Percentiles rank a stretch among this genome's conserved stretches.
phyloP scores from a whole-genome alignment of 2,888 invertebrate species.

The Leucania comma region DNA sequence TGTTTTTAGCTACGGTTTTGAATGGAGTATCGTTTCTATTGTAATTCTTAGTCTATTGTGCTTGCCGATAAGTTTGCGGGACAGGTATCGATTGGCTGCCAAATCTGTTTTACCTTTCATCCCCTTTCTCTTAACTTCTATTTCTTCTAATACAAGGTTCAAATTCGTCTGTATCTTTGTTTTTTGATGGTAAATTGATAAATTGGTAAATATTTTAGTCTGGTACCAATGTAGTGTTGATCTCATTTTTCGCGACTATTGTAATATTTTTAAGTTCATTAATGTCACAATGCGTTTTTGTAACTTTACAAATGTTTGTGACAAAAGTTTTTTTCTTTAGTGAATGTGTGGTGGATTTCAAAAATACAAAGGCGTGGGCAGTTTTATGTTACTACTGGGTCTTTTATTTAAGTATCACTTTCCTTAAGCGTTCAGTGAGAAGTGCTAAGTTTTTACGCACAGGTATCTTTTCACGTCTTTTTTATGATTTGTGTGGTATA shows the following conservation, averaged over 20 bases:
- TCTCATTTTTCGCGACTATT: slow-evolving; percentile 68
- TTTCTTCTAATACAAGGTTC: fast-evolving
- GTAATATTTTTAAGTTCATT: slow-evolving; percentile 73
- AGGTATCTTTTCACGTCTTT: slow-evolving; percentile 13
- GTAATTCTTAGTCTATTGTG: slow-evolving; percentile 68
- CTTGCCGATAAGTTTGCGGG: slow-evolving; percentile 69
- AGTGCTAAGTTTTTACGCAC: slow-evolving; percentile 24
- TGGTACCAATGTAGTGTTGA: slow-evolving; percentile 51
- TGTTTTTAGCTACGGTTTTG: slow-evolving; percentile 78
- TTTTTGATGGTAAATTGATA: not conserved
- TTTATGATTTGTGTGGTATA: slow-evolving; percentile 1
- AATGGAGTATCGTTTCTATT: slow-evolving; percentile 78
- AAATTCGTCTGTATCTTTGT: slow-evolving; percentile 5
- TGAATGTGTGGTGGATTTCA: slow-evolving; percentile 50
- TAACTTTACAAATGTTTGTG: slow-evolving; percentile 46
- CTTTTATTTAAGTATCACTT: slow-evolving; percentile 48
- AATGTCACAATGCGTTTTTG: slow-evolving; percentile 65
- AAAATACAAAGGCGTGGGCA: slow-evolving; percentile 51
- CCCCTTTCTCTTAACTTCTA: not conserved
- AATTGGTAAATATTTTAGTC: slow-evolving; percentile 39
- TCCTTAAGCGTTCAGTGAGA: slow-evolving; percentile 27
- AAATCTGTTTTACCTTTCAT: slow-evolving; percentile 23
- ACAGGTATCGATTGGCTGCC: slow-evolving; percentile 70
- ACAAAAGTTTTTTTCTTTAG: slow-evolving; percentile 56
- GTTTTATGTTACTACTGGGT: slow-evolving; percentile 44